Conservation (phyloP, 2,888 invertebrate genomes). For the Lathronympha strigana region DNA sequence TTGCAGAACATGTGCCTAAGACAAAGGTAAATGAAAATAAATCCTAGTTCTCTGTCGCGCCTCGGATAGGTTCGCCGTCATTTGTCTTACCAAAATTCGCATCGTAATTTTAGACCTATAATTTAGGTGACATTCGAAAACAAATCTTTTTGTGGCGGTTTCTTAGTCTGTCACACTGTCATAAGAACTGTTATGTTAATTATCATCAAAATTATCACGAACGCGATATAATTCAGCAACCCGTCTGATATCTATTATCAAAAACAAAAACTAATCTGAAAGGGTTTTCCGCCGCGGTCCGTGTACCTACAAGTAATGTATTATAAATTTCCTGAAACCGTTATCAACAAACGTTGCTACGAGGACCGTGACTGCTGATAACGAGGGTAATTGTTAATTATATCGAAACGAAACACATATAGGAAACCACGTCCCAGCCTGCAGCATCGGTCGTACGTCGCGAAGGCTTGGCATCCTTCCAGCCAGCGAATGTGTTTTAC, state of each 20-base stretch:
- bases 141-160: too few species aligned
- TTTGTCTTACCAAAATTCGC: too few species aligned
- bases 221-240: neutral
- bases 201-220: too few species aligned
- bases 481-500: conserved; percentile 75
- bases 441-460: conserved; percentile 51
- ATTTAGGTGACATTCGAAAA: too few species aligned
- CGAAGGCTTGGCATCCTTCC: conserved; percentile 72
- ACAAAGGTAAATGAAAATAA: conserved; percentile 47
- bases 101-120: too few species aligned
- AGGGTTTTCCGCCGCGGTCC: conserved; percentile 28
- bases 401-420: conserved; percentile 73
- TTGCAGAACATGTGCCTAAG: conserved; percentile 44
- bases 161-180: too few species aligned
- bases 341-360: conserved; percentile 33
- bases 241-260: too few species aligned
- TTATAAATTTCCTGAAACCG: conserved; percentile 30
- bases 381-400: conserved; percentile 74
- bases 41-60: conserved; percentile 34
- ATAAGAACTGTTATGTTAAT: too few species aligned
- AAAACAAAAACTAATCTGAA: conserved; percentile 24
- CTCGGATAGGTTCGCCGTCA: conserved; percentile 8
- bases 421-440: conserved; percentile 62
- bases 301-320: conserved; percentile 17
- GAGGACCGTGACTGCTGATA: conserved; percentile 39